Evolutionary conservation across 1,140 invertebrate species (phyloP), one percentile per base, ranked within the genome.

Genomic region (Apis florea): DNA sequence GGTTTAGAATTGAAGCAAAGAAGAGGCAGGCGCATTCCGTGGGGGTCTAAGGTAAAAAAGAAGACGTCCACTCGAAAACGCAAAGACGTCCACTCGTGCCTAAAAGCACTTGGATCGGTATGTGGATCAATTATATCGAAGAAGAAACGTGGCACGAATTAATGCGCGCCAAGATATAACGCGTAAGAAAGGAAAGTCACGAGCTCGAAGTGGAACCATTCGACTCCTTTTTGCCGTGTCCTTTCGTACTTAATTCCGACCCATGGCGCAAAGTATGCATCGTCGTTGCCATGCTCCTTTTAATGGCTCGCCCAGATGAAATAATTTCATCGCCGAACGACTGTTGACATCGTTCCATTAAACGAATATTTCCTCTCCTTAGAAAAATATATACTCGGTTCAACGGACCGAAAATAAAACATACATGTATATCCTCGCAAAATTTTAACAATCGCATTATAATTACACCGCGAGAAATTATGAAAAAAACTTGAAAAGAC

Each of bases 61-160:
- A 85, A 71, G 64, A 83, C 54, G 73, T 79, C 71, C 85, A 67
- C 75, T 86, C 66, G 76, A 85, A 85, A 85, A 74, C 73, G 24
- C 59, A 59, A 49, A 59, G 70, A 73, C 59, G 31, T 40, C 31
- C 80, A 85, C 80, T 86, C 80, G 84, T 86, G 75, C 67, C 71
- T 86, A 85, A 86, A 86, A 86, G 85, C 84, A 86, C 84, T 86
- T 72, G 75, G 82, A 75, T 75, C 74, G 84, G 79, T 83, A 85
- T 76, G 80, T 67, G 75, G 84, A 70, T 86, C 80, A 79, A 85
- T 85, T 86, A 83, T 77, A 63, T n/a, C 70, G 70, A 86, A 85
- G 70, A 86, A 85, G 74, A 86, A 85, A 86, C 74, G 85, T 85
- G 84, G 59, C 59, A 73, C 74, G 81, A 85, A 86, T 86, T 85